Evolutionary conservation across 2,888 invertebrate species (phyloP), one percentile per base, ranked within the genome.

Genomic region (Athrips mouffetella): DNA sequence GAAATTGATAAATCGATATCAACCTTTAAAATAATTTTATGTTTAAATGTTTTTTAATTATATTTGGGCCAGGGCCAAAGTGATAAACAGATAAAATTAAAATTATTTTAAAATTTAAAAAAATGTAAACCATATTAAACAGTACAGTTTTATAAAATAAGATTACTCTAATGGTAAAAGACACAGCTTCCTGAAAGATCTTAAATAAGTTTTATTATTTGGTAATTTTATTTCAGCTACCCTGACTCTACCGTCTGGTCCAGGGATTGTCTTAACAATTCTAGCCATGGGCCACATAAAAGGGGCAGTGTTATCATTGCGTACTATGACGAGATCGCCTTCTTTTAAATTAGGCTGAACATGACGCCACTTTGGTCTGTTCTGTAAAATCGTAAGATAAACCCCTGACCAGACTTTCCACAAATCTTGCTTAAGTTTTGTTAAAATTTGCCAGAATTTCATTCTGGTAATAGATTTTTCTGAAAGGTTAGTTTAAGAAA

Each of bases 401-500:
- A 50, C 47, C 7, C 11, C 35, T 2, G 46, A 53, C 54, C 57
- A 57, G 3, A 27, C 41, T 16, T 55, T 55, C 55, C 57, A 57
- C 10, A 55, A 52, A 35, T 55, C 47, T 45, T 57, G 53, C 42
- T 53, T 52, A 16, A 54, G 39, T 47, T 50, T 49, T 23, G 47
- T 44, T 8, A 42, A 16, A 2, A 42, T 25, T 13, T 51, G 23
- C 53, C 54, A 57, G 45, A 51, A 57, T 33, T 49, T 53, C 21
- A 57, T 40, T 27, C 51, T 47, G 10, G 55, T 47, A 30, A 53
- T 40, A 40, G 40, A 16, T 30, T 20, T 30, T 18, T 54, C 33
- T 20, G 48, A 45, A 8, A 52, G 31, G 16, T 58, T 51, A 2
- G 31, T 3, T 42, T 58, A 4, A 54, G 41, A 23, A 59, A 59